phyloP scores from a whole-genome alignment of 1,140 invertebrate genomes.

The Prorops nasuta region DNA sequence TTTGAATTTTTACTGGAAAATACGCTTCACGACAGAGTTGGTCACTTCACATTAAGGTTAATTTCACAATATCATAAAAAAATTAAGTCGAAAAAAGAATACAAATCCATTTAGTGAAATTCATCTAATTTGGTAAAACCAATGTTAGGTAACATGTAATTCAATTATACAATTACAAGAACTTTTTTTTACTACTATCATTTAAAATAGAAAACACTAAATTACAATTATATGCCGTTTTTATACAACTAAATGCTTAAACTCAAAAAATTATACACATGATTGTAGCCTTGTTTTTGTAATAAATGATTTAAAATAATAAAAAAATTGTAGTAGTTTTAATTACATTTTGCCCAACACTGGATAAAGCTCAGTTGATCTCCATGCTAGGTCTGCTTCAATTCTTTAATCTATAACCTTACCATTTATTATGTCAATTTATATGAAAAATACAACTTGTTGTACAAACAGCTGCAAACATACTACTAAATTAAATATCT shows the following conservation, averaged over 20 bases:
- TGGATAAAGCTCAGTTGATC: too few species aligned
- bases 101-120: constrained; percentile 35
- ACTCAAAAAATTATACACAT: too few species aligned
- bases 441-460: not conserved
- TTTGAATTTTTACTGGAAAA: constrained; percentile 62
- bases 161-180: constrained; percentile 22
- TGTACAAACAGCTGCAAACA: not conserved
- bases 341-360: too few species aligned
- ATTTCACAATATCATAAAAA: constrained; percentile 21
- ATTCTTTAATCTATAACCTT: too few species aligned
- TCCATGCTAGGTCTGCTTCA: too few species aligned
- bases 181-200: constrained; percentile 36
- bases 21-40: constrained; percentile 58
- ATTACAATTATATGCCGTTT: too few species aligned
- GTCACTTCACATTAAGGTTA: constrained; percentile 61
- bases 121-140: constrained; percentile 40
- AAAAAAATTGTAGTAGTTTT: too few species aligned
- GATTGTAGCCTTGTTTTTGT: too few species aligned
- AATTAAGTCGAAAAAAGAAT: constrained; percentile 31
- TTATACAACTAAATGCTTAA: too few species aligned
- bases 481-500: not conserved
- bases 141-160: constrained; percentile 33
- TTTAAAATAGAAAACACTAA: too few species aligned
- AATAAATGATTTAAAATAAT: too few species aligned
- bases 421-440: constrained; percentile 28